These are phyloP conservation scores for Potamarius usumacintae DNA, from an alignment of 2,113 vertebrate species.

Conservation along the genomic window DNA sequence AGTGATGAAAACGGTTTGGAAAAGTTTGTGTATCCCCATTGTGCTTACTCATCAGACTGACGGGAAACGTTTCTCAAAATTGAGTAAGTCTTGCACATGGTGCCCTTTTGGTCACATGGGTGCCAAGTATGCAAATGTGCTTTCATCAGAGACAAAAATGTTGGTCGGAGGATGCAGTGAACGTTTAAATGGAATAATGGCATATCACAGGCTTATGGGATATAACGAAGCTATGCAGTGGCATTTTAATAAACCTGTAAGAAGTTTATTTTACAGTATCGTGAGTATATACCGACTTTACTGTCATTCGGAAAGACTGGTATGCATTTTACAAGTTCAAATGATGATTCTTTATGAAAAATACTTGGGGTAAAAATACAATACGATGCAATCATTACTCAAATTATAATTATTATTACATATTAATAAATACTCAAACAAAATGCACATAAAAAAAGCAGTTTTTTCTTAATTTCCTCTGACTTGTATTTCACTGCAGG, in stretches of 20 bases:
- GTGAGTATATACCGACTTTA: neutral
- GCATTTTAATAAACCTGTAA: neutral
- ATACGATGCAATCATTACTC: neutral
- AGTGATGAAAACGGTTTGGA: constrained; percentile 15
- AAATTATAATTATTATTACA: neutral
- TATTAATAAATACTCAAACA: neutral
- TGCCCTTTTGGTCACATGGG: neutral
- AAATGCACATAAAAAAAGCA: no score
- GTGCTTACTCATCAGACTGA: neutral
- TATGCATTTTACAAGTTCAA: neutral
- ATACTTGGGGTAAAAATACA: neutral
- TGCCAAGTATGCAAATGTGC: neutral
- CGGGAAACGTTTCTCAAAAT: neutral
- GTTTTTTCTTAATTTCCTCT: neutral
- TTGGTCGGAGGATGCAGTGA: neutral
- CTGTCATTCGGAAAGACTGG: neutral
- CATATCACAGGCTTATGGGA: neutral
- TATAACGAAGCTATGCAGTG: neutral
- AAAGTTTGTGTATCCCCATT: constrained; percentile 12
- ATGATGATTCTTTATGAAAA: neutral
- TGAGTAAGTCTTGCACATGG: neutral
- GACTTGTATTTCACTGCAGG: no score
- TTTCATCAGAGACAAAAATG: neutral
- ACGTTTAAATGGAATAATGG: neutral
- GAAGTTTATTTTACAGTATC: neutral